Evolutionary conservation across 2,797 vertebrate species (phyloP), one percentile per base, ranked within the genome.

Genomic region (Polyboroides typus): DNA sequence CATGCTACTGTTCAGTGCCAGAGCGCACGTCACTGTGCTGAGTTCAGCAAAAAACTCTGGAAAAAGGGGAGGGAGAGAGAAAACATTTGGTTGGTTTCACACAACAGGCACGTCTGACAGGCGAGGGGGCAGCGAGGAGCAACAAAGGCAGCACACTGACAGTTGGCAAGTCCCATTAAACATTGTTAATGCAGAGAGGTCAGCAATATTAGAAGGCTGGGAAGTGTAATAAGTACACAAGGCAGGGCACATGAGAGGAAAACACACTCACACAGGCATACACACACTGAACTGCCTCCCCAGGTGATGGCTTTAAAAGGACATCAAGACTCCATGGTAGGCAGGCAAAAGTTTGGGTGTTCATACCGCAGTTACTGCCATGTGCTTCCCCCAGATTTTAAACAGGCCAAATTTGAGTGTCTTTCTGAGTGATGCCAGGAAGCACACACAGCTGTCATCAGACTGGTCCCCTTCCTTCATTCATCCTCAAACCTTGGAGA

Each of bases 41-140:
- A 99, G 98, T 90, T 99, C 99, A 47, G 96, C 83, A 96, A 99
- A 98, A 97, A 99, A 96, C 66, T 99, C 99, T 99, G 97, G n/a
- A 88, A 34, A 88, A 70, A 90, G 48, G 8, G 31, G 9, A 89
- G 56, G 33, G 52, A 96, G 50, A 86, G n/a, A 93, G 66, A 94
- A 85, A 96, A 91, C 27, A 36, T 44, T 84, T 62, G 66, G 56
- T 95, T 92, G 67, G 72, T 92, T 95, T 90, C 63, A 62, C 10
- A 48, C 15, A 86, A n/a, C 22, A 73, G 66, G 70, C 23, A 72
- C 2, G 1, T 15, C 62, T 38, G 60, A 60, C 47, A 38, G 23
- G 21, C 2, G 3, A 40, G 33, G 53, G 40, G 23, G 31, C 38
- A 58, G 62, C 0, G 4, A 48, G 29, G 25, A 56, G 38, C 1